Conservation (phyloP, 2,888 invertebrate genomes). For the Tricholauxania praeusta region DNA sequence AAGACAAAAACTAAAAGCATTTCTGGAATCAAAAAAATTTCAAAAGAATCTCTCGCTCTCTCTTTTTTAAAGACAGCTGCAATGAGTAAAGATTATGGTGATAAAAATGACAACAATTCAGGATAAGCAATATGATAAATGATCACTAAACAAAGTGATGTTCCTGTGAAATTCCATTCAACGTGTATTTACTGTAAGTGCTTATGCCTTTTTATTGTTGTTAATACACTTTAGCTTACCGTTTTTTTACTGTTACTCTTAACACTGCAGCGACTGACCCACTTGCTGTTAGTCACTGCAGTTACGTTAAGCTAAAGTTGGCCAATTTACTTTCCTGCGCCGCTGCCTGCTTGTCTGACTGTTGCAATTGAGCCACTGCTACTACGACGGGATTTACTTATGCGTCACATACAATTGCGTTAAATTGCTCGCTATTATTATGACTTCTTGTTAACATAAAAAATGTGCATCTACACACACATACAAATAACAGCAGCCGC, state of each 20-base stretch:
- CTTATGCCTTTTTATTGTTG: not conserved
- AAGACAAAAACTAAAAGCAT: no score
- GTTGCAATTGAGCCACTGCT: not conserved
- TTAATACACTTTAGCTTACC: no score
- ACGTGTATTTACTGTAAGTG: no score
- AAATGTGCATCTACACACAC: not conserved
- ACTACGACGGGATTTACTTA: not conserved
- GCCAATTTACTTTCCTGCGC: no score
- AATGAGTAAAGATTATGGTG: no score
- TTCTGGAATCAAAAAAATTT: no score
- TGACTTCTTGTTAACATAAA: slow-evolving; percentile 16
- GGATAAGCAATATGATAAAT: no score
- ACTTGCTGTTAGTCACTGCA: slow-evolving; percentile 1
- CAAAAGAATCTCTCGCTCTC: no score
- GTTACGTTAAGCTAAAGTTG: not conserved
- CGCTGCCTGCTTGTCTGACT: not conserved
- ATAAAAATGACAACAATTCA: no score
- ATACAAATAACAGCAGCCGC: not conserved
- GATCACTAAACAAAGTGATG: no score
- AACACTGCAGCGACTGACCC: slow-evolving; percentile 5
- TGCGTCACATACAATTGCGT: slow-evolving; percentile 4
- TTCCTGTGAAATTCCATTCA: no score
- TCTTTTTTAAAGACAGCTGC: no score
- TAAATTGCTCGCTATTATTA: slow-evolving; percentile 24
- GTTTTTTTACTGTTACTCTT: not conserved